Percentiles rank a stretch among this genome's conserved stretches.
Conservation (phyloP, 1,140 invertebrate species). For the Lepidurus packardi region DNA sequence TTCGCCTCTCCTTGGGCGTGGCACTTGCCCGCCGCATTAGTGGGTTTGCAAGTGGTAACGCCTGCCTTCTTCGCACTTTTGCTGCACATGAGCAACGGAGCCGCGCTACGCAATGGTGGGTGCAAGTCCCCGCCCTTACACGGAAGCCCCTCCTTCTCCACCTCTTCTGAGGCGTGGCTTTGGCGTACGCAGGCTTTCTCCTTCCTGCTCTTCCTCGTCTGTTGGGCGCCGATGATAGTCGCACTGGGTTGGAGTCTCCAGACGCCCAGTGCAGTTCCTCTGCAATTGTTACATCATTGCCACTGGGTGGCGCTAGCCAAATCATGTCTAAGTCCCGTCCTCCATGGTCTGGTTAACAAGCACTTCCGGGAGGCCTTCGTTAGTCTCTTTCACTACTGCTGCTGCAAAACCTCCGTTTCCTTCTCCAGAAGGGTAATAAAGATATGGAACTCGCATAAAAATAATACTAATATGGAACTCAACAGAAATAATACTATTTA, state of each 20-base stretch:
- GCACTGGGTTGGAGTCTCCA: conserved; percentile 51
- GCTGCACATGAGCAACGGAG: conserved; percentile 48
- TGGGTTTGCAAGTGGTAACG: conserved; percentile 50
- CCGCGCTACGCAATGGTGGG: conserved; percentile 42
- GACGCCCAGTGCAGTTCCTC: conserved; percentile 41
- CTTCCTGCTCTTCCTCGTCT: conserved; percentile 56
- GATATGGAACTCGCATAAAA: no score
- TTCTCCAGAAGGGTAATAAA: conserved; percentile 47
- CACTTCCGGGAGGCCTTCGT: conserved; percentile 68
- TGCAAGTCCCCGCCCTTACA: conserved; percentile 38
- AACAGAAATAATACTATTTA: background rate
- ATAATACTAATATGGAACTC: no score
- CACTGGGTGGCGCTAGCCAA: conserved; percentile 64
- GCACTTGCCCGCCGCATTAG: background rate
- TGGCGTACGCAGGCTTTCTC: conserved; percentile 60
- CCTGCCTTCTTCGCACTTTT: conserved; percentile 51
- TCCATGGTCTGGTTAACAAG: conserved; percentile 59
- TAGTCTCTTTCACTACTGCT: conserved; percentile 74
- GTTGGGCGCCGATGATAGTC: conserved; percentile 63
- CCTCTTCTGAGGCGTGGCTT: conserved; percentile 5
- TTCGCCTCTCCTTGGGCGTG: background rate
- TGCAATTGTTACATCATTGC: conserved; percentile 38
- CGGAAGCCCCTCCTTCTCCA: conserved; percentile 4
- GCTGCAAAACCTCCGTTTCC: conserved; percentile 70
- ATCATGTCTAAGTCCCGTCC: conserved; percentile 59